Evolutionary conservation across 2,113 vertebrate species (phyloP).

Genomic region (Alosa alosa): DNA sequence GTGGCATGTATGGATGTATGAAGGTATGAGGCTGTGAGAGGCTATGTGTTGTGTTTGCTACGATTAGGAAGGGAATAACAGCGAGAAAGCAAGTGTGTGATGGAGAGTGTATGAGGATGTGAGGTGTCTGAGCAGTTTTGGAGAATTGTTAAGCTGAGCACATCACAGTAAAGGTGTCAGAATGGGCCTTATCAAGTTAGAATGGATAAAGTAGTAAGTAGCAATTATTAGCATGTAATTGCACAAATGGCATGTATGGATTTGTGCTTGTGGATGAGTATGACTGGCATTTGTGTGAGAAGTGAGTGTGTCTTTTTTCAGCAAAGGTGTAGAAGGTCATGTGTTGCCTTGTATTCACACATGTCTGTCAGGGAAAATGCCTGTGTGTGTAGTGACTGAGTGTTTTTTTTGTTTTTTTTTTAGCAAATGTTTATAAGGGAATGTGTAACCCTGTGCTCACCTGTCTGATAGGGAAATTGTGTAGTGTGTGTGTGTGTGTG

Average conservation of each 20-base stretch:
- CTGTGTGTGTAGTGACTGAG: not conserved
- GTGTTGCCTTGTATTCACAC: not conserved
- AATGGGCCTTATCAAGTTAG: not conserved
- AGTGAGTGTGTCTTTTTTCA: not conserved
- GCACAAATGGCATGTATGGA: not conserved
- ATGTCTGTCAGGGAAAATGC: not conserved
- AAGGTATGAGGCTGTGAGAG: not conserved
- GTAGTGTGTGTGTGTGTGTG: constrained; percentile 7
- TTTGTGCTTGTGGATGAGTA: not conserved
- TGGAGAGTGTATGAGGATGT: not conserved
- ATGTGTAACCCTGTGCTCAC: not conserved
- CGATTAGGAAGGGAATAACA: not conserved
- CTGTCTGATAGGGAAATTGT: not conserved
- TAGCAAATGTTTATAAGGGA: not conserved
- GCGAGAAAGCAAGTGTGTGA: not conserved
- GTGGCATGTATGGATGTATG: not conserved
- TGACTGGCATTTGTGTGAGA: not conserved
- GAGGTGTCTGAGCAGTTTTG: not conserved
- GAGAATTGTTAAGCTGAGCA: not conserved
- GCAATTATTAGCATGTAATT: not conserved
- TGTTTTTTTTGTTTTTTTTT: too few relatives aligned
- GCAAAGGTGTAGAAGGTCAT: not conserved
- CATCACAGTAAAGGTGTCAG: not conserved
- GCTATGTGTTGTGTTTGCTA: not conserved
- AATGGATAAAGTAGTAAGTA: not conserved